These are phyloP conservation scores for Lithophane semibrunnea DNA, from an alignment of 2,888 invertebrate species.

Conservation along the genomic window DNA sequence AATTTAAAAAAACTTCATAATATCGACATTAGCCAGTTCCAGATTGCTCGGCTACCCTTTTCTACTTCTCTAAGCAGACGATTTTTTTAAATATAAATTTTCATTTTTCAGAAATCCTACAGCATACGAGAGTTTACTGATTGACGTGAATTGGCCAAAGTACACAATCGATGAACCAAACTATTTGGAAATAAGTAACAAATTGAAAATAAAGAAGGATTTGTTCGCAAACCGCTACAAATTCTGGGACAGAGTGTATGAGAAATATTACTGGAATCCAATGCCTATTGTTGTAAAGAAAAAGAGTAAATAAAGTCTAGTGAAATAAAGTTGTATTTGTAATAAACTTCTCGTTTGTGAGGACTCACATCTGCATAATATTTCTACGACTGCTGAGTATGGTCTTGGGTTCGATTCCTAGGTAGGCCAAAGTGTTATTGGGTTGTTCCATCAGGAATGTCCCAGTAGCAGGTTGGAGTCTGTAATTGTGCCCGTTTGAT, in stretches of 20 bases:
- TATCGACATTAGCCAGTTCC: background rate
- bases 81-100: no score
- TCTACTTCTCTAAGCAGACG: no score
- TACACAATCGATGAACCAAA: constrained; percentile 77
- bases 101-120: constrained; percentile 82
- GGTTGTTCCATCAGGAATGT: no score
- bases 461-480: no score
- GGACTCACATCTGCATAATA: no score
- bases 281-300: constrained; percentile 50
- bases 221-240: constrained; percentile 76
- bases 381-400: no score
- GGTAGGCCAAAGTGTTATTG: no score
- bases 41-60: background rate
- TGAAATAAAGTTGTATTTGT: background rate
- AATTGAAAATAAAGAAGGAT: constrained; percentile 75
- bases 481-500: no score
- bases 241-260: constrained; percentile 83
- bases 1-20: background rate
- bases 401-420: no score
- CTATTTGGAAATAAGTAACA: constrained; percentile 80
- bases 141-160: constrained; percentile 79
- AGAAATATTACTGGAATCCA: constrained; percentile 83
- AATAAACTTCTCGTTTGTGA: background rate
- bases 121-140: constrained; percentile 79
- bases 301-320: constrained; percentile 5